A percentile compares a stretch with the other conserved stretches of the same genome.
Conservation (phyloP, 1,140 invertebrate genomes). For the Bradysia coprophila region DNA sequence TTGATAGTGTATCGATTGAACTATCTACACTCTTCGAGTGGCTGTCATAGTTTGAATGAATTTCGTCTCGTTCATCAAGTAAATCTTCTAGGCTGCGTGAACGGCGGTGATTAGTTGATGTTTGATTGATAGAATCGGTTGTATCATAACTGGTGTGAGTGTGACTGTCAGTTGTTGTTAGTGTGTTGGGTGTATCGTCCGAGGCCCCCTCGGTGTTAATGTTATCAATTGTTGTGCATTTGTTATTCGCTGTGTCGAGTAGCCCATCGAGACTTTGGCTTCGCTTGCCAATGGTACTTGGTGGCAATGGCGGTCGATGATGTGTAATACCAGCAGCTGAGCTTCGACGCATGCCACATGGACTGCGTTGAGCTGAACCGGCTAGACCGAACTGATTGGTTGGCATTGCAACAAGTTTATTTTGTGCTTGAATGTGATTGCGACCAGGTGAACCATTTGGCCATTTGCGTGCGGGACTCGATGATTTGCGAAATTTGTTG, state of each 20-base stretch:
- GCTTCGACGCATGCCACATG: conserved; percentile 10
- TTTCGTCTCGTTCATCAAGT: conserved; percentile 23
- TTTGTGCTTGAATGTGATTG: conserved; percentile 9
- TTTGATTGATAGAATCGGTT: conserved; percentile 5
- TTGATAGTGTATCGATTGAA: conserved; percentile 9
- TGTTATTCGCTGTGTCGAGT: conserved; percentile 8
- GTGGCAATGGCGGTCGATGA: conserved; percentile 9
- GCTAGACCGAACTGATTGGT: conserved; percentile 15
- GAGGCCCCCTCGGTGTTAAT: not conserved
- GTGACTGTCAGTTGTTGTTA: not conserved
- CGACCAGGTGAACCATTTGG: conserved; percentile 24
- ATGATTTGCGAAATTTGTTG: conserved; percentile 32
- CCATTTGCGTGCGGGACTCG: conserved; percentile 36
- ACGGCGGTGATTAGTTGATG: conserved; percentile 21
- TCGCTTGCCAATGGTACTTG: conserved; percentile 11
- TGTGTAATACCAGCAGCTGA: conserved; percentile 14
- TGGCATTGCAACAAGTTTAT: conserved; percentile 13
- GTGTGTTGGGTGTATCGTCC: not conserved
- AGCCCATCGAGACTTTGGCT: conserved; percentile 22
- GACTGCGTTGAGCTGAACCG: not conserved
- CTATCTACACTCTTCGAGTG: conserved; percentile 23
- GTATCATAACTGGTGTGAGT: not conserved
- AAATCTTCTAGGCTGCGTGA: conserved; percentile 51
- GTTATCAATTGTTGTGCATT: not conserved
- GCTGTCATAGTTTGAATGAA: conserved; percentile 17